Conservation (phyloP, 2,113 vertebrate genomes). For the Athene cunicularia region DNA sequence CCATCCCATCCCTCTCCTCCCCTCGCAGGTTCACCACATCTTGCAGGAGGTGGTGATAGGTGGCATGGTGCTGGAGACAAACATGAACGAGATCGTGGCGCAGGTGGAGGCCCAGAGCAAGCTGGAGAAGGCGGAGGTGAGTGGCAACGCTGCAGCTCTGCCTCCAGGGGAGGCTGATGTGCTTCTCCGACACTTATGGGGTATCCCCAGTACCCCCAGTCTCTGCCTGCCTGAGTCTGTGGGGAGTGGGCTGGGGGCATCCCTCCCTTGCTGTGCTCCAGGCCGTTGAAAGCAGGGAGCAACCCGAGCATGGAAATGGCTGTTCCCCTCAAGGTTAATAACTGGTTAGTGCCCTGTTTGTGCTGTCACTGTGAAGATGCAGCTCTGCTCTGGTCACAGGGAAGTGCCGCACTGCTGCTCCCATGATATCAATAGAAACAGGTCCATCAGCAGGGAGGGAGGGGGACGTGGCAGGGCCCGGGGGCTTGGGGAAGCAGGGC, state of each 20-base stretch:
- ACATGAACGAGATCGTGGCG: slow-evolving; percentile 93
- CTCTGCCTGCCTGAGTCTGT: background rate
- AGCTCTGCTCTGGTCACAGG: background rate
- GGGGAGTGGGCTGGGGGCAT: background rate
- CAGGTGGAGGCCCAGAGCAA: slow-evolving; percentile 92
- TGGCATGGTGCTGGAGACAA: slow-evolving; percentile 95
- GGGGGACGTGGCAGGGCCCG: rapidly evolving
- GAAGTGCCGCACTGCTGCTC: rapidly evolving
- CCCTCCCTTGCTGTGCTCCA: background rate
- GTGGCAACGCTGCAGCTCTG: rapidly evolving
- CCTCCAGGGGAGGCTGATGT: rapidly evolving
- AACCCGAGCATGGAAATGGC: rapidly evolving
- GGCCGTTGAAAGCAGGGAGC: background rate
- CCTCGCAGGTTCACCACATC: slow-evolving; percentile 71
- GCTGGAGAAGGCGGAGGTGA: slow-evolving; percentile 94
- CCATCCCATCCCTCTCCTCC: background rate
- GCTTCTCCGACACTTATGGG: rapidly evolving
- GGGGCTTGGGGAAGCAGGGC: background rate
- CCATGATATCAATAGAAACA: rapidly evolving
- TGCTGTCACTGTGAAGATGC: rapidly evolving
- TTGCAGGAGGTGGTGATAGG: slow-evolving; percentile 95
- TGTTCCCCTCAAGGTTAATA: background rate
- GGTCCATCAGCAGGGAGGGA: background rate
- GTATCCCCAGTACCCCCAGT: background rate
- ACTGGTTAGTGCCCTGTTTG: background rate